Conservation (phyloP, 2,113 vertebrate genomes). For the Callopanchax toddi region DNA sequence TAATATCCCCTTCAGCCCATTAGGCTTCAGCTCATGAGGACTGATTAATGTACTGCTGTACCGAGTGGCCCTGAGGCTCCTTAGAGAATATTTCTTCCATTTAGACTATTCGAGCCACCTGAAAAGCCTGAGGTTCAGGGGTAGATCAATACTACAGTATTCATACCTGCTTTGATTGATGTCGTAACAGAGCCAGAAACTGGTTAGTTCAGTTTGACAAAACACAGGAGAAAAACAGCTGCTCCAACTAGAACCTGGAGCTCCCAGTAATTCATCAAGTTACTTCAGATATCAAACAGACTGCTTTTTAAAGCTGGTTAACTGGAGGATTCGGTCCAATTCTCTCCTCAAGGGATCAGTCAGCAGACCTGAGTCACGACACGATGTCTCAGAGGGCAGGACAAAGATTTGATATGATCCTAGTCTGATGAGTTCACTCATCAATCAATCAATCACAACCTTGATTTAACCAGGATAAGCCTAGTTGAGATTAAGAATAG, state of each 20-base stretch:
- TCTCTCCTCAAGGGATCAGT: not conserved
- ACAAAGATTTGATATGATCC: no score
- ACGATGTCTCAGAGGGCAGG: not conserved
- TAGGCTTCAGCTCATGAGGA: slow-evolving; percentile 10
- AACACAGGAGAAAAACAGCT: not conserved
- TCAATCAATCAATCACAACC: no score
- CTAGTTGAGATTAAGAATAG: no score
- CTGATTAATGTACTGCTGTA: slow-evolving; percentile 23
- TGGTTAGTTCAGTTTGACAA: not conserved
- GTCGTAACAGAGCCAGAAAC: not conserved
- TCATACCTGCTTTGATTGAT: slow-evolving; percentile 4
- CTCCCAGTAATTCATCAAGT: not conserved
- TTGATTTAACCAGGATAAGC: no score
- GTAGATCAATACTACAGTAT: not conserved
- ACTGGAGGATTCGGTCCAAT: not conserved
- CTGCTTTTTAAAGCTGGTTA: not conserved
- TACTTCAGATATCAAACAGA: not conserved
- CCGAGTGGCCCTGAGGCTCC: slow-evolving; percentile 3
- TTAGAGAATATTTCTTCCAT: slow-evolving; percentile 11
- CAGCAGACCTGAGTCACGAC: not conserved
- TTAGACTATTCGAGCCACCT: slow-evolving; percentile 1
- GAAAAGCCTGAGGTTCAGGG: not conserved
- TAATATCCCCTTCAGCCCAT: slow-evolving; percentile 15
- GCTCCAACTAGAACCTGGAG: not conserved
- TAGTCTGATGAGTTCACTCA: no score